A percentile compares a stretch with the other conserved stretches of the same genome.
Evolutionary conservation across 2,888 invertebrate genomes (phyloP).

Genomic region (Sisyra terminalis): DNA sequence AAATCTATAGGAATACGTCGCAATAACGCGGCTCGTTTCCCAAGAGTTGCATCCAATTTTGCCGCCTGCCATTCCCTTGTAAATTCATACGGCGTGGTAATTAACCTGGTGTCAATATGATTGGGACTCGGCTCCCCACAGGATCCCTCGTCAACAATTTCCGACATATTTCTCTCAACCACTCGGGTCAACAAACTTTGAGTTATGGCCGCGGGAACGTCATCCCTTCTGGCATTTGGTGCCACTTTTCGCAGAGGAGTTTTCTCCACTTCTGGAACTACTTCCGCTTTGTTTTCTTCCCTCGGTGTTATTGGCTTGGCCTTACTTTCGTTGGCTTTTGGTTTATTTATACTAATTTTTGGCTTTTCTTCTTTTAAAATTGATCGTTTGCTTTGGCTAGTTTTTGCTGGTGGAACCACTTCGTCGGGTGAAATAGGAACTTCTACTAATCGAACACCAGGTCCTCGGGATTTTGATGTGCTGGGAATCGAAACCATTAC

Average conservation of each 20-base stretch:
- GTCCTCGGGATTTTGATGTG: constrained; percentile 9
- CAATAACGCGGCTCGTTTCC: constrained; percentile 21
- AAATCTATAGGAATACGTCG: constrained; percentile 13
- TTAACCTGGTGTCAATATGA: background rate
- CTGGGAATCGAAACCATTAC: constrained; percentile 10
- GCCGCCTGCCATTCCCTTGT: constrained; percentile 22
- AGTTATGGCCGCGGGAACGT: no score
- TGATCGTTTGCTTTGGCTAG: background rate
- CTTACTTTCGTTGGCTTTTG: background rate
- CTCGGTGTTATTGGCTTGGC: no score
- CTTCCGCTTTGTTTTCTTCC: background rate
- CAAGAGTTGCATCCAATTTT: constrained; percentile 18
- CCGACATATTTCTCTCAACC: no score
- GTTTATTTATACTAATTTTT: background rate
- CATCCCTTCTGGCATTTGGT: no score
- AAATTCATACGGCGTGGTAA: constrained; percentile 22
- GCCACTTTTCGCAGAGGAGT: no score
- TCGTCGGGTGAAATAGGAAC: constrained; percentile 5
- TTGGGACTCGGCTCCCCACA: constrained; percentile 7
- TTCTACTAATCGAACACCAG: constrained; percentile 8
- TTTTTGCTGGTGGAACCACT: constrained; percentile 1
- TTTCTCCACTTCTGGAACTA: no score
- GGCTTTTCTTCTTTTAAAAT: background rate
- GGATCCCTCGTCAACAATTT: constrained; percentile 1
- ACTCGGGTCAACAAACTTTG: no score